Evolutionary conservation across 2,113 vertebrate species (phyloP).

Genomic region (Serilophus lunatus): DNA sequence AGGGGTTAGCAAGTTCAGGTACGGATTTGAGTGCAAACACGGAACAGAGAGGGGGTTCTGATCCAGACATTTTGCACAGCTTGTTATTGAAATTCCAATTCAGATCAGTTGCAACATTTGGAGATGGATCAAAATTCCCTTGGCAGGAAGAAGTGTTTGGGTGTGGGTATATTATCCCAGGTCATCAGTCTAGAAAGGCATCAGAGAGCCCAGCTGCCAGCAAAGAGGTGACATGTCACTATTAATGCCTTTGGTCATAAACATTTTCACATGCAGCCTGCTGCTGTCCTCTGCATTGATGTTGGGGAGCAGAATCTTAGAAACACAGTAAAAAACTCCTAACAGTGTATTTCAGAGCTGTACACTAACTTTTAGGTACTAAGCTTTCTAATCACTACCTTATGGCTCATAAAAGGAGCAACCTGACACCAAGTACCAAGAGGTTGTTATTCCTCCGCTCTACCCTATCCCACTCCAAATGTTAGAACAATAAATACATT

Average conservation of each 20-base stretch:
- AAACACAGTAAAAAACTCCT: not conserved
- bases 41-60: not conserved
- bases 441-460: constrained; percentile 34
- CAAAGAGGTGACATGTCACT: not conserved
- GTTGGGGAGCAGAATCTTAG: not conserved
- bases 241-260: not conserved
- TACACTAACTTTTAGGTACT: constrained; percentile 23
- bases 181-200: not conserved
- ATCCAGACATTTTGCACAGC: not conserved
- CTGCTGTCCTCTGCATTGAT: not conserved
- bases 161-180: not conserved
- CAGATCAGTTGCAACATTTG: not conserved
- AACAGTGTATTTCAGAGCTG: not conserved
- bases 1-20: not conserved
- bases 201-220: not conserved
- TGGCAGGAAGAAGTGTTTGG: not conserved
- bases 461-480: constrained; percentile 23
- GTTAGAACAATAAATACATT: constrained; percentile 59
- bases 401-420: constrained; percentile 63
- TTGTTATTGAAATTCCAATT: not conserved
- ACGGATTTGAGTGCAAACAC: not conserved
- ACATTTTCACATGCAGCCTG: not conserved
- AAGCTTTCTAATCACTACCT: constrained; percentile 59
- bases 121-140: not conserved
- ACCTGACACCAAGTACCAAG: constrained; percentile 23